Conservation (phyloP, 2,888 invertebrate species). For the Drosophila formosana region DNA sequence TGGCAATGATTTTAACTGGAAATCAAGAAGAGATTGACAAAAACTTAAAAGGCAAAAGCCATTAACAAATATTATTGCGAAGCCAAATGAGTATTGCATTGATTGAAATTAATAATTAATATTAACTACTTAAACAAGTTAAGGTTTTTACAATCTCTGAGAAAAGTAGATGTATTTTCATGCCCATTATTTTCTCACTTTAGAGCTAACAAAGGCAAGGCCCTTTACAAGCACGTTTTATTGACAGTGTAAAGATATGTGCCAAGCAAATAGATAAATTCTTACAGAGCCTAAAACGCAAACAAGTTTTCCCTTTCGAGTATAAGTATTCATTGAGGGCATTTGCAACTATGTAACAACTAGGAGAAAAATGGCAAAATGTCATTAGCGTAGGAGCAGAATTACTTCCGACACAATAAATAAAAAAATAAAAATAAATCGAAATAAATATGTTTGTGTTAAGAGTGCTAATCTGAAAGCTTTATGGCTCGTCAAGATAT, state of each 20-base stretch:
- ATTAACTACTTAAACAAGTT: not conserved
- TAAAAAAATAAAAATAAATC: slow-evolving; percentile 26
- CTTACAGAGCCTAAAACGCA: not conserved
- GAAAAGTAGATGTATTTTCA: not conserved
- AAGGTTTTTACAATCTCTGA: not conserved
- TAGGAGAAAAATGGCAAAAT: slow-evolving; percentile 4
- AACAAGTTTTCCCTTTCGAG: slow-evolving; percentile 2
- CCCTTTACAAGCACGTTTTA: not conserved
- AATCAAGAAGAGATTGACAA: not conserved
- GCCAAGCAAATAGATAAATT: not conserved
- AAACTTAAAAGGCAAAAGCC: not conserved
- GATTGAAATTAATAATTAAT: not conserved
- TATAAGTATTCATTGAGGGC: not conserved
- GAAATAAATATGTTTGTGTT: not conserved
- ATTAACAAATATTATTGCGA: not conserved
- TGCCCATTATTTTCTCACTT: not conserved
- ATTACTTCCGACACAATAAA: slow-evolving; percentile 28
- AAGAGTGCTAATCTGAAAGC: not conserved
- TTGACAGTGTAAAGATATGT: not conserved
- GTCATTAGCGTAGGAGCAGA: slow-evolving; percentile 8
- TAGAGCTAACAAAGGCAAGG: slow-evolving; percentile 1
- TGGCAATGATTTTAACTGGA: slow-evolving; percentile 9
- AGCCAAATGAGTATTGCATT: not conserved
- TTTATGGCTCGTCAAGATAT: not conserved
- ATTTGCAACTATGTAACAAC: not conserved